Evolutionary conservation across 2,797 vertebrate species (phyloP).

Genomic region (Cephalopachus bancanus): DNA sequence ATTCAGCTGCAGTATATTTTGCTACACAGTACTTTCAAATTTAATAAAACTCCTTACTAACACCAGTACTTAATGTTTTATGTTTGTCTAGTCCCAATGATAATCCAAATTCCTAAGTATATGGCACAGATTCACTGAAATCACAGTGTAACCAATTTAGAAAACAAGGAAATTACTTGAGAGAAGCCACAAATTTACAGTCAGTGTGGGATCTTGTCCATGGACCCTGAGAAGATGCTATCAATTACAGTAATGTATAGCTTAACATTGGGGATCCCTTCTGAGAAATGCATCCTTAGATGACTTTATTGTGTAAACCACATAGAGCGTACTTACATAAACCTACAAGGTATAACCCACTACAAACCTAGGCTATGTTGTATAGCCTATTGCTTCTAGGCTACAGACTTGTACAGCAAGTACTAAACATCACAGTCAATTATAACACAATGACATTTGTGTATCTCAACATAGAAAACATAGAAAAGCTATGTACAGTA

Average conservation of each 20-base stretch:
- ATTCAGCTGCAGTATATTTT: background rate
- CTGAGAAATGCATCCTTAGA: background rate
- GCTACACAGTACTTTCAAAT: background rate
- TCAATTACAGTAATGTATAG: background rate
- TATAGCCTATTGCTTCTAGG: background rate
- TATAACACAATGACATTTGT: background rate
- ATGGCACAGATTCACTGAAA: background rate
- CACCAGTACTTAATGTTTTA: background rate
- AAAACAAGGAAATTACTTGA: background rate
- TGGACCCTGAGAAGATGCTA: background rate
- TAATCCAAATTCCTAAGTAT: background rate
- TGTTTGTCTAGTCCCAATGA: background rate
- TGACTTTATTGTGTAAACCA: background rate
- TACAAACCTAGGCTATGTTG: background rate
- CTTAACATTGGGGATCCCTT: background rate
- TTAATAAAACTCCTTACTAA: background rate
- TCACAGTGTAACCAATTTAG: background rate
- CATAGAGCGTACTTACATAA: background rate
- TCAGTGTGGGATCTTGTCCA: too few relatives aligned
- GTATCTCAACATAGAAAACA: background rate
- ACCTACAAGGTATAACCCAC: background rate
- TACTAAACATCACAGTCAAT: background rate
- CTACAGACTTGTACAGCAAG: background rate
- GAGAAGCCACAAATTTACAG: background rate
- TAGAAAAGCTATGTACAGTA: background rate